Evolutionary conservation across 2,797 vertebrate species (phyloP).

Genomic region (Cirrhinus mrigala): DNA sequence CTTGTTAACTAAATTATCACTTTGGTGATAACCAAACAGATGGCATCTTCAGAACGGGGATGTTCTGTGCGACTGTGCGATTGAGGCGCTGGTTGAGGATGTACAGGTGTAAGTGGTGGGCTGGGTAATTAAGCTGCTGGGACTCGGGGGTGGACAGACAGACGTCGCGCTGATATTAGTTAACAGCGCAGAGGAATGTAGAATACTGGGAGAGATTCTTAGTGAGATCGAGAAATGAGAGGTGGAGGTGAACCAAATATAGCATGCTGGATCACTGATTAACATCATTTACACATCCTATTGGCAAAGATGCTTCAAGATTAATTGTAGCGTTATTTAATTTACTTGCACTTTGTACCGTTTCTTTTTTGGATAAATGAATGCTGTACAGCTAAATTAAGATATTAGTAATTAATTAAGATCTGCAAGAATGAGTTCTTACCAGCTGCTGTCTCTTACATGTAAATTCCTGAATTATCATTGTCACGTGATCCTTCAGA

Average conservation of each 20-base stretch:
- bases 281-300: not conserved
- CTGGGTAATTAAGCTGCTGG: slow-evolving; percentile 18
- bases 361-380: not conserved
- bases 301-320: not conserved
- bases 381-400: not conserved
- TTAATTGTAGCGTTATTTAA: not conserved
- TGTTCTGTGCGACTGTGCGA: not conserved
- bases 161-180: not conserved
- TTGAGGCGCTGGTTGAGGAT: slow-evolving; percentile 35
- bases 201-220: not conserved
- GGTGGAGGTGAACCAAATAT: not conserved
- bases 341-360: not conserved
- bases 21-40: slow-evolving; percentile 39
- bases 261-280: not conserved
- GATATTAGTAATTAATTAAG: not conserved
- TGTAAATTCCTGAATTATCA: not conserved
- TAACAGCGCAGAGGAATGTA: not conserved
- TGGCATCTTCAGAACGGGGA: slow-evolving; percentile 24
- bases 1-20: slow-evolving; percentile 37
- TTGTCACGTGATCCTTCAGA: not conserved
- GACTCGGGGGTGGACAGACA: slow-evolving; percentile 10
- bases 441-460: not conserved
- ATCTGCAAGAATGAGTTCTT: not conserved
- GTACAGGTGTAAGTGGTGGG: slow-evolving; percentile 24
- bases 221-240: not conserved